Evolutionary conservation across 2,888 invertebrate species (phyloP), one percentile per base, ranked within the genome.

Genomic region (Acrocera orbiculus): DNA sequence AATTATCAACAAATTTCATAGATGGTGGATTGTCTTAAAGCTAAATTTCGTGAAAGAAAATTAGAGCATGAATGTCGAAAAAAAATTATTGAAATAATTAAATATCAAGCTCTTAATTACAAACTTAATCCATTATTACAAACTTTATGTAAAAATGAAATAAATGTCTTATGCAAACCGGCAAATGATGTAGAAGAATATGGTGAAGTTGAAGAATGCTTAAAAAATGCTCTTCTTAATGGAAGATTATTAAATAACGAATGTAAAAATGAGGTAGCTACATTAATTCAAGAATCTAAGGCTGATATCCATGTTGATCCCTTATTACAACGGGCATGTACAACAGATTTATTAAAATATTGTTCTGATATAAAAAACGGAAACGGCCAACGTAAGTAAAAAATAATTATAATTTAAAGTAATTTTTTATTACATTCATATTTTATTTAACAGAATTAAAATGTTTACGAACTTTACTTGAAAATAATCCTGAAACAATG

Each of bases 271-370:
- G 89, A 92, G 63, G 77, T 96, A 14, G 86, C 86, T 1, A 76
- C 79, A 46, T 68, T 92, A 40, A 83, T 95, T 42, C 82, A 86
- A 48, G 83, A 86, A 54, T 76, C 81, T 1, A 77, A 82, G 52
- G 83, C 89, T 1, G 96, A 98, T 56, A 89, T 98, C 41, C 85
- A 95, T 45, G 83, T 87, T 2, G 96, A 98, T 64, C 93, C 93
- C 0, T 59, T 89, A 30, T 62, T 98, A 37, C 83, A 90, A 54
- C 69, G 78, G 41, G 82, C 87, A 0, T 98, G 96, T 54, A 73
- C 80, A 7, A 63, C 79, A 14, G 95, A 96, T 60, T 65, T 86
- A 39, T 61, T 76, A 29, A 78, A 78, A 48, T 80, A 75, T 53
- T 87, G 87, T 51, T 72, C 73, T 43, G 72, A 76, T 49, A 65